A percentile compares a stretch with the other conserved stretches of the same genome.
phyloP scores from a whole-genome alignment of 2,888 invertebrate species.

The Acleris cristana region DNA sequence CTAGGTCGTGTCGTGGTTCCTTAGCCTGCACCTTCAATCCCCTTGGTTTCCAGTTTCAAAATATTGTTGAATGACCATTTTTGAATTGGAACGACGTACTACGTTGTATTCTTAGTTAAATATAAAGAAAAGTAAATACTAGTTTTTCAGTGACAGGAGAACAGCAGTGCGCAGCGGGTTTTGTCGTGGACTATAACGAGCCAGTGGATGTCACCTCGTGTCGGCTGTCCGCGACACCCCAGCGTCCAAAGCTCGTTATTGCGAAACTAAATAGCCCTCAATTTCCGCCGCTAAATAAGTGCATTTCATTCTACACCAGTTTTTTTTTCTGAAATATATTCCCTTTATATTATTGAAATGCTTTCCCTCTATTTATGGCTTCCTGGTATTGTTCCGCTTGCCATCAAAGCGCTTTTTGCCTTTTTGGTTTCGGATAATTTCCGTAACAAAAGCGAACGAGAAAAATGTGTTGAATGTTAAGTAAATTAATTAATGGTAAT shows the following conservation, averaged over 20 bases:
- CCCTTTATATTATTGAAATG: constrained; percentile 23
- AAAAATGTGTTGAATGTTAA: constrained; percentile 27
- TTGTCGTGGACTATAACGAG: constrained; percentile 34
- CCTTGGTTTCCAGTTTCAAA: too few species aligned
- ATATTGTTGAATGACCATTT: too few species aligned
- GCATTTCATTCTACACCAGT: constrained; percentile 8
- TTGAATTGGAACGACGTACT: too few species aligned
- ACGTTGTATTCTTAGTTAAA: too few species aligned
- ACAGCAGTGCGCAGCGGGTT: constrained; percentile 14
- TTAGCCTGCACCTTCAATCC: too few species aligned
- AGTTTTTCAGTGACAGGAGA: constrained; percentile 6
- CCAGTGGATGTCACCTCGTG: constrained; percentile 26
- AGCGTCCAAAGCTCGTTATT: too few species aligned
- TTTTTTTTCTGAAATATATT: constrained; percentile 24
- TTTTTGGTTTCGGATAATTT: constrained; percentile 17
- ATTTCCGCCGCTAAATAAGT: background rate
- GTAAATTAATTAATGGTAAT: constrained; percentile 20
- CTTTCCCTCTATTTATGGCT: constrained; percentile 24
- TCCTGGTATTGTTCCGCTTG: constrained; percentile 30
- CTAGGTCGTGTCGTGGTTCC: too few species aligned
- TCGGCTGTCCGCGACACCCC: constrained; percentile 33
- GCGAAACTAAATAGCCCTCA: too few species aligned
- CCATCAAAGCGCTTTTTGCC: constrained; percentile 20
- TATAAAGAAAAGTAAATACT: background rate
- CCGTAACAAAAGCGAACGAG: constrained; percentile 21